phyloP scores from a whole-genome alignment of 2,888 invertebrate genomes.

The Tipula lateralis region DNA sequence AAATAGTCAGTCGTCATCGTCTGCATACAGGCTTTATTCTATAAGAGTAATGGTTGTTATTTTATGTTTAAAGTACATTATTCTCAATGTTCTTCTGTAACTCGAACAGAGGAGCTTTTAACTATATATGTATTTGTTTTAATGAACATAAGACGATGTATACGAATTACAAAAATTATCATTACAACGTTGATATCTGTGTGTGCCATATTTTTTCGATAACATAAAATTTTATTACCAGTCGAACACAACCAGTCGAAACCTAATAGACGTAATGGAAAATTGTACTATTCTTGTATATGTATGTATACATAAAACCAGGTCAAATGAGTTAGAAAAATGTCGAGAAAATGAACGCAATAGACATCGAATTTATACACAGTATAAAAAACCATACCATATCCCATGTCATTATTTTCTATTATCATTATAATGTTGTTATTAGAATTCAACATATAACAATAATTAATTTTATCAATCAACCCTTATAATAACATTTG shows the following conservation, averaged over 20 bases:
- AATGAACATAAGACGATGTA: neutral
- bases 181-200: neutral
- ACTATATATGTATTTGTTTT: neutral
- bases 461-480: neutral
- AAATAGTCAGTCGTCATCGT: neutral
- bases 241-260: neutral
- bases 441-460: conserved; percentile 6
- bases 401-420: neutral
- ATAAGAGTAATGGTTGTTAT: neutral
- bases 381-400: neutral
- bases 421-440: conserved; percentile 19
- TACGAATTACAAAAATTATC: neutral
- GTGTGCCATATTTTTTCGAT: neutral
- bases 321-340: neutral
- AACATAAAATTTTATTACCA: neutral
- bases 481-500: neutral
- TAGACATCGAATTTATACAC: too few relatives aligned
- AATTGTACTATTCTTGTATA: neutral
- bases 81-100: neutral
- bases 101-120: neutral
- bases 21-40: neutral
- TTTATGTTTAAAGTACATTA: neutral
- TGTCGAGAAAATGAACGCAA: neutral
- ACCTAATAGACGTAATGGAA: neutral
- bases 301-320: neutral